Percentiles rank a stretch among this genome's conserved stretches.
These are phyloP conservation scores for Uria aalge DNA, from an alignment of 2,113 vertebrate species.

Conservation along the genomic window DNA sequence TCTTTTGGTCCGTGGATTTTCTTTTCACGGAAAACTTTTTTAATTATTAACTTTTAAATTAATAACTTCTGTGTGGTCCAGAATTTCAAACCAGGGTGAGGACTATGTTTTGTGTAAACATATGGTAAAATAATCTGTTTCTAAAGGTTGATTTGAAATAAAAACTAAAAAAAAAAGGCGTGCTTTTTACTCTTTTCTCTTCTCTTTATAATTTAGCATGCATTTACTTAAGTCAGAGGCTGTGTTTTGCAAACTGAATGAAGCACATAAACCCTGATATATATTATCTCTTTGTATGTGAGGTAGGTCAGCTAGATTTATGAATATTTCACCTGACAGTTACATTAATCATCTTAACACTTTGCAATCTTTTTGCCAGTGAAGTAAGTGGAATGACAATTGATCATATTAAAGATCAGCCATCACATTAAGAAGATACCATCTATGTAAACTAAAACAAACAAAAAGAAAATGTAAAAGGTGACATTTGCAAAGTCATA, in stretches of 20 bases:
- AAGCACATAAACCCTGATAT: not conserved
- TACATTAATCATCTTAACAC: not conserved
- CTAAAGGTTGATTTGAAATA: not conserved
- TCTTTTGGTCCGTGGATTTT: not conserved
- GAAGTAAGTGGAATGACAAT: not conserved
- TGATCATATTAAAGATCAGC: not conserved
- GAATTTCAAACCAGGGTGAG: not conserved
- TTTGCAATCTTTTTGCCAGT: not conserved
- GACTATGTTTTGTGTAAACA: not conserved
- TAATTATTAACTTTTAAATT: conserved; percentile 12
- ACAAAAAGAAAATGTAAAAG: not conserved
- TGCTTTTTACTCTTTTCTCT: not conserved
- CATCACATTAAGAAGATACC: not conserved
- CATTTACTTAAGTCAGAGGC: not conserved
- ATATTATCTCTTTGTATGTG: not conserved
- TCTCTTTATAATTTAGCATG: not conserved
- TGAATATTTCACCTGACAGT: not conserved
- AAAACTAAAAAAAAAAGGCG: not conserved
- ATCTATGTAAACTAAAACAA: not conserved
- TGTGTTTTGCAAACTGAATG: not conserved
- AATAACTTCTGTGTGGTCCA: not conserved
- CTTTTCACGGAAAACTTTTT: not conserved
- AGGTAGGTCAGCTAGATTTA: not conserved
- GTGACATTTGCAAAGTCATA: not conserved
- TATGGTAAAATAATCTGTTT: not conserved